Base-by-base conservation (phyloP, 1,140 invertebrate genomes). In the Nephotettix cincticeps region DNA sequence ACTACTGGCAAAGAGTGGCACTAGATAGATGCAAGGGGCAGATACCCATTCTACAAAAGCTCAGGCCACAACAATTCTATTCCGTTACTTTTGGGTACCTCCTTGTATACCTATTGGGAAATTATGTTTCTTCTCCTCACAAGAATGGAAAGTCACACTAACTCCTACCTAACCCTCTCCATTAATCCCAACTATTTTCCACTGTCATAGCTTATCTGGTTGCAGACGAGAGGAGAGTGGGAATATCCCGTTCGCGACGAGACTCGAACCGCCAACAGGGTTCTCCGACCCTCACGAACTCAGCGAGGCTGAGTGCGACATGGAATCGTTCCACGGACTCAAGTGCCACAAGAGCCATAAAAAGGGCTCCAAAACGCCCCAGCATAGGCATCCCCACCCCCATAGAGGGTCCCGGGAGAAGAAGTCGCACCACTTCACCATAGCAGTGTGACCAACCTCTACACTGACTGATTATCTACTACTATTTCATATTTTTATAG, bases 231-330 rank as follows among this genome's bases (percentile, higher is more conserved):
- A 75, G 29, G 58, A 74, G 27, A 40, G 25, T 21, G 25, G 61
- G 30, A 63, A 29, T 32, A 54, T 76, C 30, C 54, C 64, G 13
- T 72, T 74, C 56, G 27, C 74, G n/a, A 67, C 71, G n/a, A 68
- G 66, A n/a, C 70, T 77, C 17, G 73, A 76, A 14, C 78, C 78
- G 13, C 78, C 78, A 19, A 73, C 67, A 19, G 75, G 77, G n/a
- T 79, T 79, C 71, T 75, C 77, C 13, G 77, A 79, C 69, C 58
- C 63, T 14, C 70, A 71, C 21, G 78, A 78, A 58, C 68, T 73
- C n/a, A 78, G 75, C 43, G 77, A 77, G 65, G 76, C 76, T 0
- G 77, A 77, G 70, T 77, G 77, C 40, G 77, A 79, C 67, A 74
- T 75, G 30, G 73, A 78, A n/a, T 68, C 75, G 0, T 58, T 75